Conservation (phyloP, 2,113 vertebrate species). For the Zootoca vivipara region DNA sequence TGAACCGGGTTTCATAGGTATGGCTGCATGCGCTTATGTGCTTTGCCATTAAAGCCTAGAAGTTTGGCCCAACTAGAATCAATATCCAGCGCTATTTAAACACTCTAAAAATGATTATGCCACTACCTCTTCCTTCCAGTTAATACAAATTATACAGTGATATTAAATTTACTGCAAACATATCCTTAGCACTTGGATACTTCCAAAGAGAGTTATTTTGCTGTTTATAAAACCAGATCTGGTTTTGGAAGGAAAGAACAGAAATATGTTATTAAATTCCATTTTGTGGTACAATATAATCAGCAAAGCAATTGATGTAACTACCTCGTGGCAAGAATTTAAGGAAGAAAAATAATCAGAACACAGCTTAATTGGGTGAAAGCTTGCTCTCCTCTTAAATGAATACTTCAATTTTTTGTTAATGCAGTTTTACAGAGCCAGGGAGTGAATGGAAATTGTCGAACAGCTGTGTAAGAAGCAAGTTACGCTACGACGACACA, state of each 20-base stretch:
- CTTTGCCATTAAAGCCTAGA: neutral
- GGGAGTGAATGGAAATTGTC: constrained; percentile 27
- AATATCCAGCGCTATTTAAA: constrained; percentile 54
- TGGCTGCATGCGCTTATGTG: neutral
- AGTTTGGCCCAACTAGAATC: neutral
- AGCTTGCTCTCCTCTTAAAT: constrained; percentile 37
- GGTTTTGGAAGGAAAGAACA: constrained; percentile 59
- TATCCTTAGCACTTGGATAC: constrained; percentile 36
- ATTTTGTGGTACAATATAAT: constrained; percentile 39
- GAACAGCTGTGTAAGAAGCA: neutral
- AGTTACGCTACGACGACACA: constrained; percentile 5
- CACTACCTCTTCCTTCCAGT: constrained; percentile 31
- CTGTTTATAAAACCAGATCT: constrained; percentile 51
- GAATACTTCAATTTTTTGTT: neutral
- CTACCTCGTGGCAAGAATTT: constrained; percentile 36
- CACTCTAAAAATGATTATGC: constrained; percentile 39
- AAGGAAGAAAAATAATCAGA: neutral
- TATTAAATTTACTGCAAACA: constrained; percentile 51
- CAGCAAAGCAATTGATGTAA: constrained; percentile 49
- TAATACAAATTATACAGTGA: constrained; percentile 31
- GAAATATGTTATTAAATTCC: constrained; percentile 45
- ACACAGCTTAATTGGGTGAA: constrained; percentile 10
- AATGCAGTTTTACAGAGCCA: constrained; percentile 13
- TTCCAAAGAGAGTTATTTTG: constrained; percentile 61
- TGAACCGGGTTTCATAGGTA: neutral